Evolutionary conservation across 2,113 vertebrate species (phyloP).

Genomic region (Progne subis): DNA sequence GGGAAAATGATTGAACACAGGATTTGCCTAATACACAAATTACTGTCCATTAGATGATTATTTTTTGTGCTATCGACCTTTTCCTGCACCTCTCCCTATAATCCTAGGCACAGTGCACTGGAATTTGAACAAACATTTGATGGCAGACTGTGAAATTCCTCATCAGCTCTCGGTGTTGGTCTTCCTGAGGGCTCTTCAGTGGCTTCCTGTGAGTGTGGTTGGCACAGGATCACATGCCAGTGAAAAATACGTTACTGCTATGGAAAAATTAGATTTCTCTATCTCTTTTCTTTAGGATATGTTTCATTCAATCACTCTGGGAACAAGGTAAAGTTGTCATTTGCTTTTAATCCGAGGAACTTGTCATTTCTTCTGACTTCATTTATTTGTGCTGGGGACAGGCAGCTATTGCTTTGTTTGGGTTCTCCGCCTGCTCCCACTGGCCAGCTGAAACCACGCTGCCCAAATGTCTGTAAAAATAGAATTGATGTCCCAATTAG

Average conservation of each 20-base stretch:
- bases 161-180: not conserved
- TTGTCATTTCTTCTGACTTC: not conserved
- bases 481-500: not conserved
- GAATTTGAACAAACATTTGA: not conserved
- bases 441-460: not conserved
- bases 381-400: not conserved
- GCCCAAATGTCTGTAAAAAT: not conserved
- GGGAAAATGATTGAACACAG: not conserved
- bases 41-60: not conserved
- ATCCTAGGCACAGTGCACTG: too few relatives aligned
- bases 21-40: not conserved
- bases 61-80: not conserved
- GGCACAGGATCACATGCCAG: not conserved
- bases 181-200: not conserved
- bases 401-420: not conserved
- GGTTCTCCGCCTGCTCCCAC: accelerated
- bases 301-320: not conserved
- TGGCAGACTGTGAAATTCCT: not conserved
- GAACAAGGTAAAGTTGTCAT: not conserved
- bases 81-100: not conserved
- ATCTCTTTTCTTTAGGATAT: not conserved
- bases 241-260: not conserved
- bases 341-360: not conserved
- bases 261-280: not conserved
- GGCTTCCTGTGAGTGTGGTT: not conserved